These are phyloP conservation scores for Macrostomum lignano DNA, from an alignment of 1,140 invertebrate genomes.

Conservation along the genomic window DNA sequence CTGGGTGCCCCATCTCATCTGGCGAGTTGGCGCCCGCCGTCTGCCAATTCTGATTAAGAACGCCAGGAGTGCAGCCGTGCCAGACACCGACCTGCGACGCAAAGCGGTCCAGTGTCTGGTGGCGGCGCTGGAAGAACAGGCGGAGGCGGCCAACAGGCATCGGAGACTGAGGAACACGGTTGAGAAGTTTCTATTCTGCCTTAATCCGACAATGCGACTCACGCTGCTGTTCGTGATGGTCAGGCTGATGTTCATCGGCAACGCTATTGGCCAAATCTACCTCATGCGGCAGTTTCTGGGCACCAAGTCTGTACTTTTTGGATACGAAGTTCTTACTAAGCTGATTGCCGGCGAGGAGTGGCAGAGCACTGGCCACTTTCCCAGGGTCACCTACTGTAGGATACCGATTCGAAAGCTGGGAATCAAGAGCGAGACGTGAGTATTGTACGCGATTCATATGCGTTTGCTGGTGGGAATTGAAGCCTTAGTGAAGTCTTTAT, in stretches of 20 bases:
- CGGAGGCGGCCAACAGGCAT: background rate
- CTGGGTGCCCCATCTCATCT: slow-evolving; percentile 1
- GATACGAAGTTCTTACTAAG: slow-evolving; percentile 3
- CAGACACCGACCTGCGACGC: background rate
- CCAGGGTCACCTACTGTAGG: slow-evolving; percentile 1
- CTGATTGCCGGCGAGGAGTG: slow-evolving; percentile 1
- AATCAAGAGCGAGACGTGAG: background rate
- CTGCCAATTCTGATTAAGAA: background rate
- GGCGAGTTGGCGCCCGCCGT: background rate
- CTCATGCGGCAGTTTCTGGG: slow-evolving; percentile 5
- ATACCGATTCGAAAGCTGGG: background rate
- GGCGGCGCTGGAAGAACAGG: background rate
- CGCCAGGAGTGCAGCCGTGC: background rate
- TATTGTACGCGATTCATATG: background rate
- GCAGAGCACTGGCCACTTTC: background rate
- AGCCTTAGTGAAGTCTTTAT: too few species aligned
- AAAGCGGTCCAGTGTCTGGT: slow-evolving; percentile 3
- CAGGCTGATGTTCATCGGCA: background rate
- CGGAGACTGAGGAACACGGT: background rate
- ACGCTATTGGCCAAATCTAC: slow-evolving; percentile 6
- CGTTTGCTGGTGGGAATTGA: too few species aligned
- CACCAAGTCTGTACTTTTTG: slow-evolving; percentile 4
- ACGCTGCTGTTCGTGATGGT: slow-evolving; percentile 3
- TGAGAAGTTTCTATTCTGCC: background rate
- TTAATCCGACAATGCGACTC: background rate